A percentile compares a stretch with the other conserved stretches of the same genome.
phyloP scores from a whole-genome alignment of 2,888 invertebrate species.

The Gastrophysa polygoni region DNA sequence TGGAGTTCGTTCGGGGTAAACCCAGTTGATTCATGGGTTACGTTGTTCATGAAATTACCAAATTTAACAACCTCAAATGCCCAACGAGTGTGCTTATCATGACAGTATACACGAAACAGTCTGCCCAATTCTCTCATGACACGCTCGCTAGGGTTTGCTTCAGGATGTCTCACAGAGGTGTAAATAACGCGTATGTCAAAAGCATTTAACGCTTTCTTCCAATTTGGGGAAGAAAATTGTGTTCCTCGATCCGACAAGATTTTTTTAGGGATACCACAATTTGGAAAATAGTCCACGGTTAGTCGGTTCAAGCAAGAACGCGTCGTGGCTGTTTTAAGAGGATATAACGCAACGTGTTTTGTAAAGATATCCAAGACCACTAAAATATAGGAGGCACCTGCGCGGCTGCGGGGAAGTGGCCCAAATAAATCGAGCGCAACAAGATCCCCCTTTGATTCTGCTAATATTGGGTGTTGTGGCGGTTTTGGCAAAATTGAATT shows the following conservation, averaged over 20 bases:
- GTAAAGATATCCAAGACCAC: conserved; percentile 2
- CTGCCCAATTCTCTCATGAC: not conserved
- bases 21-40: not conserved
- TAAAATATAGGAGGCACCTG: not conserved
- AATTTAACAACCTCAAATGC: conserved; percentile 1
- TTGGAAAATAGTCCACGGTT: not conserved
- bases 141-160: not conserved
- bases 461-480: not conserved
- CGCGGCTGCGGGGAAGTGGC: not conserved
- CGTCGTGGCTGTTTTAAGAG: not conserved
- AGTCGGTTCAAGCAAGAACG: conserved; percentile 1
- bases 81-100: conserved; percentile 1
- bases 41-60: not conserved
- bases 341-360: not conserved
- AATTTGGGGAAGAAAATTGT: not conserved
- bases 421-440: not conserved
- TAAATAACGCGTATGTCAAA: not conserved
- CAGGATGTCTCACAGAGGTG: not conserved
- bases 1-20: conserved; percentile 1
- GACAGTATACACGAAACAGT: not conserved
- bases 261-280: conserved; percentile 2
- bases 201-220: not conserved
- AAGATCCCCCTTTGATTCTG: not conserved
- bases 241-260: not conserved
- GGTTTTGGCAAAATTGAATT: not conserved